phyloP scores from a whole-genome alignment of 2,888 invertebrate genomes.

The Drosophila fulvimacula region DNA sequence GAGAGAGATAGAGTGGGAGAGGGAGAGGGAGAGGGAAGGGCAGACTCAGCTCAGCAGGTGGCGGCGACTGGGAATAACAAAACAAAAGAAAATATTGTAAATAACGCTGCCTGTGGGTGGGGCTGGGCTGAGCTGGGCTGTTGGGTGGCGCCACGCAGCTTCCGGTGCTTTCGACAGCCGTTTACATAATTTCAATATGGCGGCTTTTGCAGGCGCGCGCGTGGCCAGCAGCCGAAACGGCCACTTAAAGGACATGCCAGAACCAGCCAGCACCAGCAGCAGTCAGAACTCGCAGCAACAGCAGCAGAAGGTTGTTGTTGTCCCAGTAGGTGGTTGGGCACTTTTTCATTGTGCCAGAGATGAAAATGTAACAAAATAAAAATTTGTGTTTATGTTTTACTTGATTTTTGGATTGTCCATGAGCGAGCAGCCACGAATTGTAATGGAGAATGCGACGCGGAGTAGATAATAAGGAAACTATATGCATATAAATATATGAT shows the following conservation, averaged over 20 bases:
- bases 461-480: not conserved
- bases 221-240: constrained; percentile 67
- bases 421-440: not conserved
- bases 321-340: constrained; percentile 17
- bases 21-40: not conserved
- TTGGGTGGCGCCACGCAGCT: constrained; percentile 38
- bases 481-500: not conserved
- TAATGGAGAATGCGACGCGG: not conserved
- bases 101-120: constrained; percentile 10
- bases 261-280: constrained; percentile 15
- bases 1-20: not conserved
- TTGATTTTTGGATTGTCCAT: constrained; percentile 30
- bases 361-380: constrained; percentile 71
- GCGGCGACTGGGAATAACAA: constrained; percentile 20
- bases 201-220: constrained; percentile 58
- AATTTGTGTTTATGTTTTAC: constrained; percentile 71
- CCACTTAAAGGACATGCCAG: constrained; percentile 63
- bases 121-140: not conserved
- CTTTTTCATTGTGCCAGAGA: constrained; percentile 55
- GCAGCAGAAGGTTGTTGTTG: constrained; percentile 11
- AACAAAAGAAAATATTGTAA: constrained; percentile 29
- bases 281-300: not conserved
- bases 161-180: constrained; percentile 62
- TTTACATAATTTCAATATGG: constrained; percentile 75
- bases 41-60: constrained; percentile 50